Evolutionary conservation across 2,888 invertebrate species (phyloP).

Genomic region (Theretra japonica): DNA sequence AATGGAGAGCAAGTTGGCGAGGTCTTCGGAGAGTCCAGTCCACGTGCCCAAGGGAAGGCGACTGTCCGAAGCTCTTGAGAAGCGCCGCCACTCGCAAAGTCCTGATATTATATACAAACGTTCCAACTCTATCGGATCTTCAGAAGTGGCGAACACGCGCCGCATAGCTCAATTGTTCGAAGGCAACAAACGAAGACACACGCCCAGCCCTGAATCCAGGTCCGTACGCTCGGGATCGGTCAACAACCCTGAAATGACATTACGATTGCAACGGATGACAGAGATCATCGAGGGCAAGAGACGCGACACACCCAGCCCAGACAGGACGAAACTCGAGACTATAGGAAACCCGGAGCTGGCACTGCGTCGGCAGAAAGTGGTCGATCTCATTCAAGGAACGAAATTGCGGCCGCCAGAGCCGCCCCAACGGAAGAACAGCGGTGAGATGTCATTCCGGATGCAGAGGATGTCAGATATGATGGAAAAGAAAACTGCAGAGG

Average conservation of each 20-base stretch:
- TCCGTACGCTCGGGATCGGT: conserved; percentile 57
- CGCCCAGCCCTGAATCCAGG: conserved; percentile 62
- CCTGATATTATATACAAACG: conserved; percentile 57
- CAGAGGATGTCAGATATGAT: conserved; percentile 90
- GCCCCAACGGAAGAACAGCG: conserved; percentile 59
- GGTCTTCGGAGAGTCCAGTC: conserved; percentile 46
- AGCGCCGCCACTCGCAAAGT: conserved; percentile 58
- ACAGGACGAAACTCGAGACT: conserved; percentile 58
- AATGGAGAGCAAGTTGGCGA: conserved; percentile 43
- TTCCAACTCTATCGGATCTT: conserved; percentile 64
- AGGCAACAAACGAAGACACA: conserved; percentile 59
- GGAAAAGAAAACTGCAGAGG: conserved; percentile 87
- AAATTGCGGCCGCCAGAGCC: conserved; percentile 48
- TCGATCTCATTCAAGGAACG: conserved; percentile 65
- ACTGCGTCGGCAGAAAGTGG: conserved; percentile 64
- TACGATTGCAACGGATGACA: conserved; percentile 68
- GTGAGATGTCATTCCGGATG: conserved; percentile 85
- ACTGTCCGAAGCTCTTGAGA: conserved; percentile 38
- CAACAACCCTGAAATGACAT: conserved; percentile 62
- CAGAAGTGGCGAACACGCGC: conserved; percentile 61
- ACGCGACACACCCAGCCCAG: conserved; percentile 62
- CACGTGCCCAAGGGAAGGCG: conserved; percentile 37
- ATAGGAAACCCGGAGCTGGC: conserved; percentile 70
- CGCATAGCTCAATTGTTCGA: conserved; percentile 72
- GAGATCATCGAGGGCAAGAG: conserved; percentile 72